Base-by-base conservation (phyloP, 2,113 vertebrate genomes). In the Caranx melampygus region DNA sequence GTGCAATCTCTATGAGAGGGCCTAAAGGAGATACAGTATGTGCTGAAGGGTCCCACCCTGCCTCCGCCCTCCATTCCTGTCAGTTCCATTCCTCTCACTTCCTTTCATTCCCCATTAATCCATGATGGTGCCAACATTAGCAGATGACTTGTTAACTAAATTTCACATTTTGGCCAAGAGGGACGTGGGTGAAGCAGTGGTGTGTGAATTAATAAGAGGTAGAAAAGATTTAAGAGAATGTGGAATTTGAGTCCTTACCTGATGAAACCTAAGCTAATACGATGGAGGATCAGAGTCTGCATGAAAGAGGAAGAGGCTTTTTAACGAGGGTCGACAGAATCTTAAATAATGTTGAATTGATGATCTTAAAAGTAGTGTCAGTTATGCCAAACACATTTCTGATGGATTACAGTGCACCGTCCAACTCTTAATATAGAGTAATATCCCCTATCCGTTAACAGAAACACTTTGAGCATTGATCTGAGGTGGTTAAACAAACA, bases 201-300 rank as follows among this genome's bases (percentile, higher is more conserved):
- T 72, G 89, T 91, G 91, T 90, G 86, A 93, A 92, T 94, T 90
- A 93, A 93, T 93, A 89, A 86, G 77, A 84, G 81, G 69, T 63
- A 4, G 70, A 81, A 84, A 91, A 92, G 90, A 94, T 92, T 92
- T 90, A 90, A 94, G 87, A 82, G 92, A 94, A 92, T 94, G 84
- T 78, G 69, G 86, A 93, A 95, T 93, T 84, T 75, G 62, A 78
- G 69, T 67, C 86, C 76, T 81, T 72, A 80, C 88, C 83, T 91
- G 92, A 94, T 84, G 92, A 93, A 93, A 93, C 87, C 85, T 73
- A 61, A 79, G 88, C 85, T 88, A 91, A 92, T 91, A 84, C 33
- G 79, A 88, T 20, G 54, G 84, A 86, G 83, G 81, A 88, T 85
- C 78, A 62, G 20, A 45, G 79, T 71, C 69, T 67, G 87, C 62